Evolutionary conservation across 92 coral and sea anemone species (phyloP).

Genomic region (Epizoanthus scotinus): DNA sequence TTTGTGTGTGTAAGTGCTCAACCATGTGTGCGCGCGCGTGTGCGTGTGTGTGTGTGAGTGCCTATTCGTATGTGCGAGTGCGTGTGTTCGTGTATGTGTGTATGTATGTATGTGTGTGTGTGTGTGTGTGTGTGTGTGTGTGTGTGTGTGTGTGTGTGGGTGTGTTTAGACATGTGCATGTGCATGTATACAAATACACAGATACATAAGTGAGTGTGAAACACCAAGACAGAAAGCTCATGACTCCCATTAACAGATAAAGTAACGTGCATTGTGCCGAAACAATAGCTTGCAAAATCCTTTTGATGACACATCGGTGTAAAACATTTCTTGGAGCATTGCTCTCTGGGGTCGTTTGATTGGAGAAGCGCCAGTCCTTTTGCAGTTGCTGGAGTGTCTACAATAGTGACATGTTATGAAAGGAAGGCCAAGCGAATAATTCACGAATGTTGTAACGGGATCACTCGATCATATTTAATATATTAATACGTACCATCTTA

Average conservation of each 20-base stretch:
- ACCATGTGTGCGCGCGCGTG: not conserved
- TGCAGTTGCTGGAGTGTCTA: no score
- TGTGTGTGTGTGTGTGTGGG: not conserved
- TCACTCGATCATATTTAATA: no score
- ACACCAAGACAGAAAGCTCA: not conserved
- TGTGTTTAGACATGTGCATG: not conserved
- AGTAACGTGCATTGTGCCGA: no score
- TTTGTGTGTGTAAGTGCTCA: not conserved
- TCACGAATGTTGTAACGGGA: no score
- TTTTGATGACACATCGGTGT: no score
- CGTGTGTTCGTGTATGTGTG: no score
- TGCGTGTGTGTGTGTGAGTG: not conserved
- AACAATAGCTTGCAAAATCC: no score
- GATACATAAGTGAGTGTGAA: not conserved
- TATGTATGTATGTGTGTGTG: not conserved
- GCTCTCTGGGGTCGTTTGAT: no score
- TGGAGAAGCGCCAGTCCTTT: no score
- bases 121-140: not conserved
- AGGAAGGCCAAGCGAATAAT: no score
- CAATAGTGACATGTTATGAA: no score
- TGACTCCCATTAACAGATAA: not conserved
- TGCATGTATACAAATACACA: not conserved
- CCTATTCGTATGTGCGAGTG: not conserved
- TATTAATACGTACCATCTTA: not conserved
- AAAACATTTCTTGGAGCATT: no score